A percentile compares a stretch with the other conserved stretches of the same genome.
phyloP scores from a whole-genome alignment of 2,888 invertebrate genomes.

The Campoletis raptor region DNA sequence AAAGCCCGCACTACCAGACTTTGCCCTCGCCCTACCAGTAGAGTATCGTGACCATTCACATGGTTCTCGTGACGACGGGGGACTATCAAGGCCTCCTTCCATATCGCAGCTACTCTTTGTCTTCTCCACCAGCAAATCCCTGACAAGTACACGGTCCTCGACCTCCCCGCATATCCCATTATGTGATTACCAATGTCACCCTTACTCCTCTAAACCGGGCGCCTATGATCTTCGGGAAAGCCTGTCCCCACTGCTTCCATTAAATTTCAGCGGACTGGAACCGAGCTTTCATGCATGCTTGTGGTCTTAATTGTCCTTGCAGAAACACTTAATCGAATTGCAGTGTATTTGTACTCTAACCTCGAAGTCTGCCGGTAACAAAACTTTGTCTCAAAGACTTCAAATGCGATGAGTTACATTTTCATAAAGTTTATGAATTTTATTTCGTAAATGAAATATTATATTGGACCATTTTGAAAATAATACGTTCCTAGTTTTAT shows the following conservation, averaged over 20 bases:
- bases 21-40: constrained; percentile 29
- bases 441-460: not conserved
- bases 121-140: constrained; percentile 60
- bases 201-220: not conserved
- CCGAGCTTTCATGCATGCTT: constrained; percentile 49
- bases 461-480: not conserved
- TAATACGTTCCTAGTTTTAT: constrained; percentile 4
- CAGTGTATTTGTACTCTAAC: constrained; percentile 6
- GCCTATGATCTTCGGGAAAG: constrained; percentile 27
- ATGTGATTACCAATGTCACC: constrained; percentile 65
- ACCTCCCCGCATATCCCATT: constrained; percentile 63
- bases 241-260: constrained; percentile 10
- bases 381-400: not conserved
- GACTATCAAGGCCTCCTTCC: constrained; percentile 48
- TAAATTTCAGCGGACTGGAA: constrained; percentile 1
- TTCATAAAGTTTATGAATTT: not conserved
- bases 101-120: constrained; percentile 61
- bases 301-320: constrained; percentile 56
- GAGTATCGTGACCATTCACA: constrained; percentile 60
- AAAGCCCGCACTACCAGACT: constrained; percentile 53
- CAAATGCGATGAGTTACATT: not conserved
- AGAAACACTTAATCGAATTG: constrained; percentile 54
- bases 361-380: not conserved
- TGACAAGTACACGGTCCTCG: constrained; percentile 64
- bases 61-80: constrained; percentile 55